Conservation (phyloP, 2,888 invertebrate species). For the Melanotus villosus region DNA sequence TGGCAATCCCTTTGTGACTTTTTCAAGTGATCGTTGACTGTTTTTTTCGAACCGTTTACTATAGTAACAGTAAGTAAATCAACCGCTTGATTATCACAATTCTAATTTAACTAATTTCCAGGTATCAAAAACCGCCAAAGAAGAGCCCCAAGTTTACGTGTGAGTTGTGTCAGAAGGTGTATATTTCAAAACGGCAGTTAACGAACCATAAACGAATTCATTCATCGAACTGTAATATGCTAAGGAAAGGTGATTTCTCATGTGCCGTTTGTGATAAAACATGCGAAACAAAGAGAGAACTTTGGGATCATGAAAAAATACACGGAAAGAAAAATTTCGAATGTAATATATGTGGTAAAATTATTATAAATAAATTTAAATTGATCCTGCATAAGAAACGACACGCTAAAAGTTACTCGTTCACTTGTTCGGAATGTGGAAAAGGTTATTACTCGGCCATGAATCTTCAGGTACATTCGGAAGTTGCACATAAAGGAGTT, state of each 20-base stretch:
- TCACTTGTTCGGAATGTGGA: conserved; percentile 71
- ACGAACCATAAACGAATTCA: conserved; percentile 6
- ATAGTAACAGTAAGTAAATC: neutral
- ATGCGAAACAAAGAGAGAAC: neutral
- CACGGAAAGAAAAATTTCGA: conserved; percentile 8
- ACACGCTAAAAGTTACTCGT: conserved; percentile 65
- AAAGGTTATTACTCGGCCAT: conserved; percentile 73
- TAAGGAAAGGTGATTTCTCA: neutral
- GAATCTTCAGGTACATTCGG: conserved; percentile 73
- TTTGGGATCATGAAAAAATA: neutral
- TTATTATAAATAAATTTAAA: neutral
- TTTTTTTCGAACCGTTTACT: too few relatives aligned
- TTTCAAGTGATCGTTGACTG: too few relatives aligned
- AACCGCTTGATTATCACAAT: neutral
- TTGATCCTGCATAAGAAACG: conserved; percentile 12
- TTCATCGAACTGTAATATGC: neutral
- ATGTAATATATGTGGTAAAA: conserved; percentile 21
- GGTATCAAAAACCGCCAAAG: neutral
- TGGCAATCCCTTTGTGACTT: too few relatives aligned
- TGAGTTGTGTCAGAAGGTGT: conserved; percentile 5
- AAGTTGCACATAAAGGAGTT: conserved; percentile 72
- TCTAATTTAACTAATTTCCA: neutral
- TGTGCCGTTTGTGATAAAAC: conserved; percentile 11
- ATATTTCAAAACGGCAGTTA: conserved; percentile 5
- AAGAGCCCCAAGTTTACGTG: conserved; percentile 1